Base-by-base conservation (phyloP, 2,797 vertebrate genomes). In the Enteromius afrohamiltoni region DNA sequence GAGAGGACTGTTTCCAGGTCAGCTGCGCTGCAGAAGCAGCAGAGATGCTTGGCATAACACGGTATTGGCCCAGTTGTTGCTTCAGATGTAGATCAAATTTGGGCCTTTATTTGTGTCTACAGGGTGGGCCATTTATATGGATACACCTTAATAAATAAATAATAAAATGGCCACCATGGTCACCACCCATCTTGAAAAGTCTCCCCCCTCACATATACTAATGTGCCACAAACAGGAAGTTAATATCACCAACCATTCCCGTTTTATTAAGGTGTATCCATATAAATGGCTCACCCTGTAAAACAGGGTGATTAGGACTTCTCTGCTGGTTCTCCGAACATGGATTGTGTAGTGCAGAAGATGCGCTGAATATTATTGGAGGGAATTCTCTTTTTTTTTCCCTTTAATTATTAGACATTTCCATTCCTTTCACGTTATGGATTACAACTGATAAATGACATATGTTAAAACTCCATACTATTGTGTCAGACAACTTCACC, bases 1-100 rank as follows among this genome's bases (percentile, higher is more conserved):
- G 26, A 34, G 62, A 40, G 23, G 67, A 68, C 70, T 62, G 78
- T 88, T 89, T 90, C 84, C 85, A 88, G 88, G 87, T 88, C 87
- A 89, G 73, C 80, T 85, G 64, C 29, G 40, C 68, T 58, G 58
- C 45, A 51, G 21, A 34, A 21, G 67, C 60, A 60, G 64, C 29
- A 77, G 40, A 78, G 80, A 77, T 77, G 51, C 42, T 7, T 45
- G 68, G 65, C 53, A 80, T 82, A 60, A 19, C 75, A 60, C 23
- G 58, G 55, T 79, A 79, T 80, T 77, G 37, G 47, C 70, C 53
- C 71, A 68, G 67, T 76, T 87, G 62, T 83, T 88, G 79, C 84
- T 76, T 87, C 76, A 74, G 77, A 85, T 86, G 77, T 58, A 85
- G 83, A 85, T 86, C 79, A 87, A 79, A 82, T 75, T 74, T 76